Percentiles rank a stretch among this genome's conserved stretches.
Evolutionary conservation across 2,888 invertebrate species (phyloP).

Genomic region (Desoria tigrina): DNA sequence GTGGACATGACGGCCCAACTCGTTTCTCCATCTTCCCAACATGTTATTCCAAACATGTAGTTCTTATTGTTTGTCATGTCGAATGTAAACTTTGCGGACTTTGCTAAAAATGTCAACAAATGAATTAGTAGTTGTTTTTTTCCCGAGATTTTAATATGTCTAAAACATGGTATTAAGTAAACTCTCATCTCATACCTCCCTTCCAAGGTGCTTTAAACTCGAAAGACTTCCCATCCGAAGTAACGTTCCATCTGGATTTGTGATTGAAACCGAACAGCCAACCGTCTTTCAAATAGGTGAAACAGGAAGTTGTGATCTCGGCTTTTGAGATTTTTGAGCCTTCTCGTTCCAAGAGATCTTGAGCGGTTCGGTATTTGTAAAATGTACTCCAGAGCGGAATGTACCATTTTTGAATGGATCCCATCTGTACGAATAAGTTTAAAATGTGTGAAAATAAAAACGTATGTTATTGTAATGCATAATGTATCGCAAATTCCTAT

Average conservation of each 20-base stretch:
- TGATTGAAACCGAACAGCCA: not conserved
- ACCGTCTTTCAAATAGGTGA: not conserved
- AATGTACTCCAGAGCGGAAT: conserved; percentile 9
- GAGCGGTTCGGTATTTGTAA: not conserved
- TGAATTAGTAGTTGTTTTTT: too few relatives aligned
- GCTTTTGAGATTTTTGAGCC: not conserved
- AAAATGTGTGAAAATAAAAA: too few relatives aligned
- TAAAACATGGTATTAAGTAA: not conserved
- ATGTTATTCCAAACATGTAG: conserved; percentile 8
- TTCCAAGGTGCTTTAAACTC: conserved; percentile 4
- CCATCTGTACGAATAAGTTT: not conserved
- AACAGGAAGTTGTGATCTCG: not conserved
- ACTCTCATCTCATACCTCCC: not conserved
- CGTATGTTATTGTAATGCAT: too few relatives aligned
- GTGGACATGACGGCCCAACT: conserved; percentile 18
- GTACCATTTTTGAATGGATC: not conserved
- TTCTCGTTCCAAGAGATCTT: not conserved
- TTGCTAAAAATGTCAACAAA: too few relatives aligned
- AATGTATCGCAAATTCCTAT: too few relatives aligned
- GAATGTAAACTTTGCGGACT: conserved; percentile 7
- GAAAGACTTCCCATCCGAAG: conserved; percentile 1
- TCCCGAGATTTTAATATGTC: too few relatives aligned
- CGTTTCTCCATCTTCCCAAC: conserved; percentile 5
- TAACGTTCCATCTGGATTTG: not conserved
- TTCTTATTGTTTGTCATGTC: too few relatives aligned